phyloP scores from a whole-genome alignment of 2,888 invertebrate genomes.

The Nomada fabriciana region DNA sequence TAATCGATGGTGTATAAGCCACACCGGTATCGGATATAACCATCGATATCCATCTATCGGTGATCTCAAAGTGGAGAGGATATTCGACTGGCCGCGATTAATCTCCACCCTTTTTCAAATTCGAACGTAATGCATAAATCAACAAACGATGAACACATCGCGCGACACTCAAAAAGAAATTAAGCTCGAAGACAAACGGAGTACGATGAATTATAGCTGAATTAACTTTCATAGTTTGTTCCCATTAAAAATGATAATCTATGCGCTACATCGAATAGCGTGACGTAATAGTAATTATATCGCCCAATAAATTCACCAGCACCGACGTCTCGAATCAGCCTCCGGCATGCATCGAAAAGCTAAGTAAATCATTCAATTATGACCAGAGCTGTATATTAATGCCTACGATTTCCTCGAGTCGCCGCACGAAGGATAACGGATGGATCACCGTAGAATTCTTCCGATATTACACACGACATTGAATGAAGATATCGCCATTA shows the following conservation, averaged over 20 bases:
- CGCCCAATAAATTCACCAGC: slow-evolving; percentile 5
- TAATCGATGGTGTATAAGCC: slow-evolving; percentile 64
- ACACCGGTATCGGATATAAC: slow-evolving; percentile 38
- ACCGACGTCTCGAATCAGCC: slow-evolving; percentile 6
- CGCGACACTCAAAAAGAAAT: slow-evolving; percentile 28
- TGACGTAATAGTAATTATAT: background rate
- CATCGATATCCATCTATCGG: slow-evolving; percentile 61
- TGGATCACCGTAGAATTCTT: background rate
- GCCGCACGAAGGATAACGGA: background rate
- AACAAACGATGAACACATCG: background rate
- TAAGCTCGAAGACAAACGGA: background rate
- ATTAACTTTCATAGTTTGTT: background rate
- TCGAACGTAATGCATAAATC: background rate
- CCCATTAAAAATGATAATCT: background rate
- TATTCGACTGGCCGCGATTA: background rate
- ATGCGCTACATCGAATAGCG: background rate
- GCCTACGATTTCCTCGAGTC: background rate
- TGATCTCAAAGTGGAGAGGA: slow-evolving; percentile 26
- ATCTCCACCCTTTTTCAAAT: background rate
- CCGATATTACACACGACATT: background rate
- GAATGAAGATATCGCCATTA: slow-evolving; percentile 27
- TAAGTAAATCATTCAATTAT: slow-evolving; percentile 18
- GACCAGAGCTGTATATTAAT: background rate
- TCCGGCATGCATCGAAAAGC: no score
- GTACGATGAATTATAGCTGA: background rate